Conservation (phyloP, 2,797 vertebrate genomes). For the Enteromius unitaeniatus region DNA sequence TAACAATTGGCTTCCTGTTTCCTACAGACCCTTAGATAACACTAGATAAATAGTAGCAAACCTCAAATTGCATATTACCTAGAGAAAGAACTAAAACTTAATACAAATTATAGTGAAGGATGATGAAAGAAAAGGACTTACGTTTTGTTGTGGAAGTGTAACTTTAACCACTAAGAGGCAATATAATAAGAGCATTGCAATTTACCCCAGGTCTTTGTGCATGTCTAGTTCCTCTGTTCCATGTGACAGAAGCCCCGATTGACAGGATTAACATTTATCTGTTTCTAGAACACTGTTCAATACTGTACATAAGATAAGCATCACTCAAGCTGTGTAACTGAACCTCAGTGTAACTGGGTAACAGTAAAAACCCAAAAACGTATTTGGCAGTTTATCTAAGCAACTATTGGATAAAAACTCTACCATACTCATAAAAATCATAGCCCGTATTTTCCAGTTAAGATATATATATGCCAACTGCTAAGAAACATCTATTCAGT, state of each 20-base stretch:
- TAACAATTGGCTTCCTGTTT: background rate
- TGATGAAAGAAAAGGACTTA: background rate
- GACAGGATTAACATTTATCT: slow-evolving; percentile 62
- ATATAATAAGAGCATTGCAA: background rate
- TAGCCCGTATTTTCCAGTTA: background rate
- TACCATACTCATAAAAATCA: background rate
- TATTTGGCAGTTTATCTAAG: background rate
- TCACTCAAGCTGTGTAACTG: slow-evolving; percentile 59
- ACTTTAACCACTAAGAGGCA: background rate
- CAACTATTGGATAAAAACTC: slow-evolving; percentile 10
- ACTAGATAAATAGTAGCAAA: background rate
- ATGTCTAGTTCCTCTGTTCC: background rate
- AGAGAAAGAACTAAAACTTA: background rate
- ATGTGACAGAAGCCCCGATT: slow-evolving; percentile 34
- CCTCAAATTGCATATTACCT: background rate
- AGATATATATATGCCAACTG: background rate
- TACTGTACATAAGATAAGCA: slow-evolving; percentile 63
- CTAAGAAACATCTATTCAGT: background rate
- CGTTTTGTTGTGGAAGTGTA: slow-evolving; percentile 9
- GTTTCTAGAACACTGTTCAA: slow-evolving; percentile 65
- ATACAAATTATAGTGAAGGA: background rate
- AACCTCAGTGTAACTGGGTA: slow-evolving; percentile 66
- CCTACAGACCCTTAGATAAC: background rate
- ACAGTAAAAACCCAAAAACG: slow-evolving; percentile 19
- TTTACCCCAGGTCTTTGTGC: background rate